A percentile compares a stretch with the other conserved stretches of the same genome.
Conservation (phyloP, 2,113 vertebrate species). For the Rafetus swinhoei region DNA sequence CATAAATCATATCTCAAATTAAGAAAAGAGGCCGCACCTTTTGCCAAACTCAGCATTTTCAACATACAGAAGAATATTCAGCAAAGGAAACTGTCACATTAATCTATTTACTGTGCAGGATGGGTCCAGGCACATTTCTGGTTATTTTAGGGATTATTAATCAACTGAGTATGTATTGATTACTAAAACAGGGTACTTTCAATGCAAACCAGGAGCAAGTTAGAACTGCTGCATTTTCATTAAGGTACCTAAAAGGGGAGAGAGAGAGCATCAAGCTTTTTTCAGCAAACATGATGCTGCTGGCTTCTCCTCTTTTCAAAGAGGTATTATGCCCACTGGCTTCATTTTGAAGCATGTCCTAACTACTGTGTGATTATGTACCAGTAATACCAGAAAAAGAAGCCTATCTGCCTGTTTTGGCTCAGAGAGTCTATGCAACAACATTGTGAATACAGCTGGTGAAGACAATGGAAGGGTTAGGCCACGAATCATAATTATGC, state of each 20-base stretch:
- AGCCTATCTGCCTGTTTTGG: conserved; percentile 36
- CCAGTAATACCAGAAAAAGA: conserved; percentile 25
- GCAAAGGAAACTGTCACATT: neutral
- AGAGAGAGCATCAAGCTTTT: neutral
- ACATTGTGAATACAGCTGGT: conserved; percentile 5
- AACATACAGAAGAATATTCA: neutral
- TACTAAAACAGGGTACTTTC: neutral
- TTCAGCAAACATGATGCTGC: neutral
- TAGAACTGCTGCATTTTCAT: neutral
- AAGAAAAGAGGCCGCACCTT: neutral
- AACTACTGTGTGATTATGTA: conserved; percentile 28
- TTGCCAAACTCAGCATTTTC: neutral
- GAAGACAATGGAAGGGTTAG: neutral
- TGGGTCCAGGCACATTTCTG: neutral
- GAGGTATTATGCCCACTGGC: conserved; percentile 5
- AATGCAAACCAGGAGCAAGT: neutral
- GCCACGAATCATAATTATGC: neutral
- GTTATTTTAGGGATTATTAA: neutral
- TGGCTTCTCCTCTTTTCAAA: neutral
- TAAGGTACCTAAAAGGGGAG: neutral
- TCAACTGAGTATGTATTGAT: neutral
- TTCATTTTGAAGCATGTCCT: conserved; percentile 34
- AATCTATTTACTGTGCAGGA: neutral
- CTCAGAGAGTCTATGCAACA: conserved; percentile 4
- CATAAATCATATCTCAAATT: neutral